phyloP scores from a whole-genome alignment of 35 echinoderm and acorn worm genomes.

The Apostichopus parvimensis region DNA sequence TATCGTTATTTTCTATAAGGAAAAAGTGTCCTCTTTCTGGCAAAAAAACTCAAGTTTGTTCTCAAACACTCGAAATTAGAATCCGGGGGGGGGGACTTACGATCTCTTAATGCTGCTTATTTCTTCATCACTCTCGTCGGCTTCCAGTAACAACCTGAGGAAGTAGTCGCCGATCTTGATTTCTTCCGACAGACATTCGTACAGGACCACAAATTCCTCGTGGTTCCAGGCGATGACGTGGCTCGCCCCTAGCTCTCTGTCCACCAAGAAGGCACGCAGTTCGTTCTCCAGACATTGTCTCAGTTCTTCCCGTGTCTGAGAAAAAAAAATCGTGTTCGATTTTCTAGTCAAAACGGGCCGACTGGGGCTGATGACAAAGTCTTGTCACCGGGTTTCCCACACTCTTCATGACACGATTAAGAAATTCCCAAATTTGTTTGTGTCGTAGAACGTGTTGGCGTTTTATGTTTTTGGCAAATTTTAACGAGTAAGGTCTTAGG shows the following conservation, averaged over 20 bases:
- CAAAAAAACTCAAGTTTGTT: too few relatives aligned
- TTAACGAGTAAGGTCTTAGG: too few relatives aligned
- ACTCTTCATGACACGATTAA: too few relatives aligned
- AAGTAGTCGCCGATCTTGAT: slow-evolving; percentile 99
- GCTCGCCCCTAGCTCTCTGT: slow-evolving; percentile 81
- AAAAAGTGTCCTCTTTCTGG: too few relatives aligned
- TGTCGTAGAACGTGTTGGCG: too few relatives aligned
- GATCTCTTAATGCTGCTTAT: slow-evolving; percentile 95
- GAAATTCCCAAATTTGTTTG: too few relatives aligned
- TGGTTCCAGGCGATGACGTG: slow-evolving; percentile 99
- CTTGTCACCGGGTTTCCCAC: too few relatives aligned
- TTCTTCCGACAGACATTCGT: slow-evolving; percentile 91
- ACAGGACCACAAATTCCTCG: slow-evolving; percentile 93
- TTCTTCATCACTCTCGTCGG: slow-evolving; percentile 93
- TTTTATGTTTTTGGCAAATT: too few relatives aligned
- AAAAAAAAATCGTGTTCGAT: neutral
- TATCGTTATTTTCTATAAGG: too few relatives aligned
- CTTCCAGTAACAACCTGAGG: slow-evolving; percentile 87
- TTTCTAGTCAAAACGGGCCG: neutral
- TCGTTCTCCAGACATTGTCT: slow-evolving; percentile 90
- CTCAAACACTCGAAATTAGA: too few relatives aligned
- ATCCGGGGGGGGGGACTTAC: slow-evolving; percentile 51
- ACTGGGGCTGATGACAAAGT: too few relatives aligned
- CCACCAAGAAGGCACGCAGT: slow-evolving; percentile 90
- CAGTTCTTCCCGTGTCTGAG: slow-evolving; percentile 90